These are phyloP conservation scores for Colossoma macropomum DNA, from an alignment of 2,113 vertebrate species.

Conservation along the genomic window DNA sequence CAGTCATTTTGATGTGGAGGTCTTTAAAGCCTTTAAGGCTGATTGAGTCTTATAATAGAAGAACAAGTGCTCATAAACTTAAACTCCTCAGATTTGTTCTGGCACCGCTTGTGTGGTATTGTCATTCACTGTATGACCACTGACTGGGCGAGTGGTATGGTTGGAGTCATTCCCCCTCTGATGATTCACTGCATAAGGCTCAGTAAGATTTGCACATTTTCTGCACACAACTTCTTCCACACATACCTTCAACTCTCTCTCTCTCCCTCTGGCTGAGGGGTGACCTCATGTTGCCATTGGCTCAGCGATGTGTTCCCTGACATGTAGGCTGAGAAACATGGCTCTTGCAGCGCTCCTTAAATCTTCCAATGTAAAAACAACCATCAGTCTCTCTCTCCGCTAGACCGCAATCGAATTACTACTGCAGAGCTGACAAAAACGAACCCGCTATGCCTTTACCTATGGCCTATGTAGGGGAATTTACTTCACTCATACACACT, in stretches of 20 bases:
- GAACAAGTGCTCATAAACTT: background rate
- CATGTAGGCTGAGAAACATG: conserved; percentile 40
- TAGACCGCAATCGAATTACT: conserved; percentile 23
- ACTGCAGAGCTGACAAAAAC: conserved; percentile 11
- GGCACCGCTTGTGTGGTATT: background rate
- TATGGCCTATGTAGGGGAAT: background rate
- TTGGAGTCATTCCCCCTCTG: conserved; percentile 71
- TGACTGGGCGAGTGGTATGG: conserved; percentile 69
- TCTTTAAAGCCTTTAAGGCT: background rate
- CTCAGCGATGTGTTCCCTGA: conserved; percentile 24
- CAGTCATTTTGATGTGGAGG: no score
- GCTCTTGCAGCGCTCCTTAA: conserved; percentile 40
- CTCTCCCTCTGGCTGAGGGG: conserved; percentile 9
- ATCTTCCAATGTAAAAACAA: conserved; percentile 43
- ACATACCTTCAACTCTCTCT: conserved; percentile 25
- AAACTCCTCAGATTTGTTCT: background rate
- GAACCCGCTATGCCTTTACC: background rate
- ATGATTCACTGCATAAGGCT: conserved; percentile 73
- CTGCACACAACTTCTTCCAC: conserved; percentile 60
- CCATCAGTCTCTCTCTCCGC: background rate
- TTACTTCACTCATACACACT: background rate
- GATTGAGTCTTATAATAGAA: background rate
- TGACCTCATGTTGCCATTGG: conserved; percentile 58
- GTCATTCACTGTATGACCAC: conserved; percentile 42
- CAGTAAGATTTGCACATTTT: conserved; percentile 64